Evolutionary conservation across 2,888 invertebrate species (phyloP), one percentile per base, ranked within the genome.

Genomic region (Boloria selene): DNA sequence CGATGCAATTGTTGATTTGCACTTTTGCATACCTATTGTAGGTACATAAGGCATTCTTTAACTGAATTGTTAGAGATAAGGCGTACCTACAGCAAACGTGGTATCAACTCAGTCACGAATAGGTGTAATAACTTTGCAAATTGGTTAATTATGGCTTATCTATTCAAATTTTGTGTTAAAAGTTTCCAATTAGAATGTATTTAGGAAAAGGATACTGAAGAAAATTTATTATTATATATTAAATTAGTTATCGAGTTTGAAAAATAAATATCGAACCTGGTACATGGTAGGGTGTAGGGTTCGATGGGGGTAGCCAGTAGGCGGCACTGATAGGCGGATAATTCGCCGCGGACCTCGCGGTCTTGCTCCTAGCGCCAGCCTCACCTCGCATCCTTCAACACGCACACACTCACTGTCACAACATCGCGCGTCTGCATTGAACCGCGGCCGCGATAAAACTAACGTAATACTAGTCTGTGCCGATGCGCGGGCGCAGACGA

Each of bases 321-420:
- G 96, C 95, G 85, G 96, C 94, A 88, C 95, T 95, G 93, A 96
- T 96, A 78, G 96, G 94, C 84, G 96, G 96, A 93, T 96, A 96
- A 89, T 88, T 93, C 83, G 80, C 82, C 75, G 79, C 75, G 76
- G 80, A 81, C 73, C 81, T 78, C n/a, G 63, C 69, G 77, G 83
- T 79, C 82, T 87, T 85, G 79, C 85, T 83, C 76, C 88, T 86
- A 77, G 87, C 90, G 80, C 87, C 91, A 81, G 90, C 85, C 86
- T 90, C 91, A 73, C 92, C 90, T 76, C 90, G 89, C 92, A 91
- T 92, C 85, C 87, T 88, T 83, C 82, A 81, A 86, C 83, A 85
- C 78, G 73, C 84, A 76, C 68, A 78, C 86, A 79, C 78, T 72
- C 69, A 72, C 79, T 77, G 78, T 84, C 82, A 80, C 81, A 84